phyloP scores from a whole-genome alignment of 2,888 invertebrate genomes.

The Loripinus fragilis region DNA sequence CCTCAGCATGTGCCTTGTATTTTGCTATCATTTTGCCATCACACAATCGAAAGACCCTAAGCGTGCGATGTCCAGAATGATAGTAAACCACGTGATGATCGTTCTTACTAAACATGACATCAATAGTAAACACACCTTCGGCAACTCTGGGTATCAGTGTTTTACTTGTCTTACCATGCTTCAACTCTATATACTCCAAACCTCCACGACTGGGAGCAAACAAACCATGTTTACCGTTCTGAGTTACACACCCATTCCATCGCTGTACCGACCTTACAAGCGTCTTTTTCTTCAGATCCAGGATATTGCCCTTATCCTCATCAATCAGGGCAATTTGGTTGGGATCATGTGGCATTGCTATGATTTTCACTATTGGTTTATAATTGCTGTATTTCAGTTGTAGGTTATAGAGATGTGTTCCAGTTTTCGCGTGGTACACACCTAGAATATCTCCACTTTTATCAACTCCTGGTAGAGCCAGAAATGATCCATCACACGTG shows the following conservation, averaged over 20 bases:
- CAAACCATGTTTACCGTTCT: conserved; percentile 90
- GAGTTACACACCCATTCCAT: conserved; percentile 91
- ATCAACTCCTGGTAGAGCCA: conserved; percentile 87
- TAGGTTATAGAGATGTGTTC: conserved; percentile 85
- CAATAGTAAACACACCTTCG: conserved; percentile 98
- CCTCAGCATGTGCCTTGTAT: conserved; percentile 84
- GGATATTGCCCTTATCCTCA: conserved; percentile 92
- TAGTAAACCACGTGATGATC: conserved; percentile 98
- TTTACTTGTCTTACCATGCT: conserved; percentile 93
- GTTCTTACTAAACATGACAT: conserved; percentile 93
- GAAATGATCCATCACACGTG: conserved; percentile 90
- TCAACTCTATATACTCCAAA: conserved; percentile 93
- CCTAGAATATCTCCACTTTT: conserved; percentile 94
- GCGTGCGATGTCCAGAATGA: conserved; percentile 97
- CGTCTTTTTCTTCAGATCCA: conserved; percentile 95
- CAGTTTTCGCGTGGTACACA: conserved; percentile 92
- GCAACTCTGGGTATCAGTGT: conserved; percentile 95
- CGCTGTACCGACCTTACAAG: conserved; percentile 93
- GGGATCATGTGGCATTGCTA: conserved; percentile 83
- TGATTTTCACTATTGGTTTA: conserved; percentile 78
- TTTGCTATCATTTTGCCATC: conserved; percentile 97
- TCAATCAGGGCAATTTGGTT: conserved; percentile 94
- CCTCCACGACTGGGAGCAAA: conserved; percentile 97
- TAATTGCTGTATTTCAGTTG: conserved; percentile 81
- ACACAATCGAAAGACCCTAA: conserved; percentile 94